A percentile compares a stretch with the other conserved stretches of the same genome.
Evolutionary conservation across 2,888 invertebrate species (phyloP).

Genomic region (Craniophora ligustri): DNA sequence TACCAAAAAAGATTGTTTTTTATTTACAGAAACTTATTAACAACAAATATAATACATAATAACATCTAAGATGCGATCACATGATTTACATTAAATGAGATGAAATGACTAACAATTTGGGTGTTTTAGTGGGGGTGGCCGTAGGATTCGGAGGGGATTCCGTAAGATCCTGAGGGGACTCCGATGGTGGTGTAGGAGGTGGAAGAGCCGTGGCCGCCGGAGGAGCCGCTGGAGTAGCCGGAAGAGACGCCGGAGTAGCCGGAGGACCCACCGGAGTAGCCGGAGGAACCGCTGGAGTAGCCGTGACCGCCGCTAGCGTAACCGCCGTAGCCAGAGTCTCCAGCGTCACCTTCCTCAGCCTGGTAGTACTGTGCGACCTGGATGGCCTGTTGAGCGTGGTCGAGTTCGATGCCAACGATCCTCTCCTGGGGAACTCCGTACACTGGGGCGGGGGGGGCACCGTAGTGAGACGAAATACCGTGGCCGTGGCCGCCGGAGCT

Average conservation of each 20-base stretch:
- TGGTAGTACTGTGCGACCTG: conserved; percentile 96
- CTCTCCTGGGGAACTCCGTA: conserved; percentile 91
- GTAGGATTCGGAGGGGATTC: conserved; percentile 83
- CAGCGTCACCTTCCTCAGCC: conserved; percentile 88
- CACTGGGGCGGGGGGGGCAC: conserved; percentile 90
- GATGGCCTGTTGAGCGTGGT: conserved; percentile 95
- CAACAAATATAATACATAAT: conserved; percentile 82
- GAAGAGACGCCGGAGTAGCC: conserved; percentile 56
- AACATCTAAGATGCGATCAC: conserved; percentile 84
- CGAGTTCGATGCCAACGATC: conserved; percentile 95
- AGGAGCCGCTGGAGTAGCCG: conserved; percentile 73
- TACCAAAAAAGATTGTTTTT: conserved; percentile 77
- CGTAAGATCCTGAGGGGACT: conserved; percentile 83
- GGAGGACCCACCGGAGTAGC: conserved; percentile 65
- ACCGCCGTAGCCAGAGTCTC: conserved; percentile 77
- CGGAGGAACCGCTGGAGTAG: conserved; percentile 75
- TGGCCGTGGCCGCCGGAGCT: conserved; percentile 78
- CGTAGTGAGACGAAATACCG: conserved; percentile 91
- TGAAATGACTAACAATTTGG: conserved; percentile 77
- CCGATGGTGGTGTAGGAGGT: conserved; percentile 79
- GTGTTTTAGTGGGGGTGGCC: conserved; percentile 81
- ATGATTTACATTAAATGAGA: conserved; percentile 82
- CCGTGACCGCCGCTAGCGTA: conserved; percentile 76
- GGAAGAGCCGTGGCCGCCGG: conserved; percentile 66
- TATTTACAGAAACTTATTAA: conserved; percentile 88